Conservation (phyloP, 2,113 vertebrate genomes). For the Delphinapterus leucas region DNA sequence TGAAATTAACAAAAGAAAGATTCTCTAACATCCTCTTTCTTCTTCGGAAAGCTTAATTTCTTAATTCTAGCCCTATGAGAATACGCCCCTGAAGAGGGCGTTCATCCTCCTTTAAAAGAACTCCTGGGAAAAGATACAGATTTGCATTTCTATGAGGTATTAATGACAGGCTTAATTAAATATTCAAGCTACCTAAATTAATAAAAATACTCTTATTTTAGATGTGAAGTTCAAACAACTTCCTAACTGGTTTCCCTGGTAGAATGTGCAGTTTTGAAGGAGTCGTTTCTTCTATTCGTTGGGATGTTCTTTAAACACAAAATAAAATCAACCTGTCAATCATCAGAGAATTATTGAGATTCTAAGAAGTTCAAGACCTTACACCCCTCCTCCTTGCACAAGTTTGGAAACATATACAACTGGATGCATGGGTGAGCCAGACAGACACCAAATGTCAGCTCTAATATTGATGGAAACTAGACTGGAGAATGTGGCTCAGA, state of each 20-base stretch:
- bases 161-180: neutral
- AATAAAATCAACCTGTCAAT: neutral
- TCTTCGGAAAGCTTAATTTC: neutral
- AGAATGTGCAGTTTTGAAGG: neutral
- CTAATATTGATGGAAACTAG: neutral
- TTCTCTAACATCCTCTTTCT: neutral
- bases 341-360: neutral
- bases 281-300: neutral
- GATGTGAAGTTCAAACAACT: neutral
- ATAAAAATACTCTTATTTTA: neutral
- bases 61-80: neutral
- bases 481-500: neutral
- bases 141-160: slow-evolving; percentile 39
- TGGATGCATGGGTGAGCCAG: neutral
- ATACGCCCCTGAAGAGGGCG: neutral
- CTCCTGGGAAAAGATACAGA: neutral
- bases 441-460: neutral
- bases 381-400: neutral
- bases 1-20: neutral
- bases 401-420: neutral
- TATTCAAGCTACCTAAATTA: slow-evolving; percentile 9
- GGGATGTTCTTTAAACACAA: neutral
- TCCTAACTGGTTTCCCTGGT: neutral
- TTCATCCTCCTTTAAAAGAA: neutral
- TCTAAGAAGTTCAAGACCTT: neutral